Conservation (phyloP, 2,888 invertebrate species). For the Osmoderma eremita region DNA sequence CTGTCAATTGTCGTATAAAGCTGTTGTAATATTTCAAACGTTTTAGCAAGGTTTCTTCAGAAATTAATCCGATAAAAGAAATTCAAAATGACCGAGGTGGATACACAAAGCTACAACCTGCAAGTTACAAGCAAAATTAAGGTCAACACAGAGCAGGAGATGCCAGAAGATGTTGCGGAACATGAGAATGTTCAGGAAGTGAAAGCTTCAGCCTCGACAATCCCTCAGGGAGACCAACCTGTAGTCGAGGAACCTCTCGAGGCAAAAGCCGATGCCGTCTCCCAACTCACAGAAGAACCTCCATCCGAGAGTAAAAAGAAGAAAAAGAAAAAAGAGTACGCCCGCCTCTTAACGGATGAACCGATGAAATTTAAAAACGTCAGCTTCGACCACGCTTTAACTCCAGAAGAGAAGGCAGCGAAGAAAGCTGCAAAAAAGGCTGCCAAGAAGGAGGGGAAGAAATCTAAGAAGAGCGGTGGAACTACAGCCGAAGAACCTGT, state of each 20-base stretch:
- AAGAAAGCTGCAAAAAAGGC: slow-evolving; percentile 41
- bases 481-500: slow-evolving; percentile 62
- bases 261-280: neutral
- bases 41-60: too few relatives aligned
- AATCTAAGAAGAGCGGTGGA: slow-evolving; percentile 20
- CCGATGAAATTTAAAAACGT: slow-evolving; percentile 43
- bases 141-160: neutral
- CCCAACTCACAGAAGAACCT: neutral
- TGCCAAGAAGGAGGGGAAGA: slow-evolving; percentile 5
- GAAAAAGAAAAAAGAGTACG: slow-evolving; percentile 38
- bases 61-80: too few relatives aligned
- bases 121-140: too few relatives aligned
- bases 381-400: slow-evolving; percentile 42
- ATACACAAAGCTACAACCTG: too few relatives aligned
- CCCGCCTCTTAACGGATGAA: slow-evolving; percentile 36
- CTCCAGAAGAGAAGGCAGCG: slow-evolving; percentile 43
- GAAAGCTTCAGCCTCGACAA: too few relatives aligned
- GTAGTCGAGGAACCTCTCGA: neutral
- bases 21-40: too few relatives aligned
- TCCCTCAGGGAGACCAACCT: too few relatives aligned
- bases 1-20: too few relatives aligned
- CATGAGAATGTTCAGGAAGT: too few relatives aligned
- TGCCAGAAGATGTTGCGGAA: neutral
- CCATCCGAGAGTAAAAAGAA: slow-evolving; percentile 16
- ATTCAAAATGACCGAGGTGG: too few relatives aligned